These are phyloP conservation scores for Uria lomvia DNA, from an alignment of 2,113 vertebrate genomes.

Conservation along the genomic window DNA sequence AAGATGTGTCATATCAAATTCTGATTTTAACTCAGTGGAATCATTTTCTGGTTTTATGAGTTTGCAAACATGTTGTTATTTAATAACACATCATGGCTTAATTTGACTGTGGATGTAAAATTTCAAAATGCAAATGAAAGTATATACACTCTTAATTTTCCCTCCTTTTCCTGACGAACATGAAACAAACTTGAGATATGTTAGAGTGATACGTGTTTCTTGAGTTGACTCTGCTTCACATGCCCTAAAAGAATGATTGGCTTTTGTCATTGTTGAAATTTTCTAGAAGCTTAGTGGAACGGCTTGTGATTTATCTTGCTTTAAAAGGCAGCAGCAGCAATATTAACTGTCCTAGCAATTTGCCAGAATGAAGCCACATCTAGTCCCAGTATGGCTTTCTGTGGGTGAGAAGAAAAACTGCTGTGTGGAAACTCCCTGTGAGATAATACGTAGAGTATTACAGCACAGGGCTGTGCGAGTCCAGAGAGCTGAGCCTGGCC, in stretches of 20 bases:
- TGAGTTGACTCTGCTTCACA: not conserved
- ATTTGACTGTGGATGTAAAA: not conserved
- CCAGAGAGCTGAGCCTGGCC: not conserved
- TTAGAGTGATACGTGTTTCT: not conserved
- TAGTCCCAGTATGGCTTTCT: not conserved
- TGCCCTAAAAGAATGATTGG: not conserved
- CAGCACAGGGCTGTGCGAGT: not conserved
- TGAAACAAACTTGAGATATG: not conserved
- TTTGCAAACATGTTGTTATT: not conserved
- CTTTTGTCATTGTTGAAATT: not conserved
- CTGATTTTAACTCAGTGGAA: slow-evolving; percentile 31
- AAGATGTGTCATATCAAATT: slow-evolving; percentile 7
- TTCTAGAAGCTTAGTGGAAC: not conserved
- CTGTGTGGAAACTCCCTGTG: not conserved
- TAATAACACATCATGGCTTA: slow-evolving; percentile 1
- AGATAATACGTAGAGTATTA: not conserved
- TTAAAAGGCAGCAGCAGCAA: not conserved
- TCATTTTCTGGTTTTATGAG: slow-evolving; percentile 6
- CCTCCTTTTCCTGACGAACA: not conserved
- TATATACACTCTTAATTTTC: not conserved
- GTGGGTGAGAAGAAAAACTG: not conserved
- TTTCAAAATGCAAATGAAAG: not conserved
- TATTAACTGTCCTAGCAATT: not conserved
- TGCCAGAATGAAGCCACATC: not conserved
- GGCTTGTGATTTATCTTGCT: not conserved